Evolutionary conservation across 2,888 invertebrate species (phyloP).

Genomic region (Drosophila villosipedis): DNA sequence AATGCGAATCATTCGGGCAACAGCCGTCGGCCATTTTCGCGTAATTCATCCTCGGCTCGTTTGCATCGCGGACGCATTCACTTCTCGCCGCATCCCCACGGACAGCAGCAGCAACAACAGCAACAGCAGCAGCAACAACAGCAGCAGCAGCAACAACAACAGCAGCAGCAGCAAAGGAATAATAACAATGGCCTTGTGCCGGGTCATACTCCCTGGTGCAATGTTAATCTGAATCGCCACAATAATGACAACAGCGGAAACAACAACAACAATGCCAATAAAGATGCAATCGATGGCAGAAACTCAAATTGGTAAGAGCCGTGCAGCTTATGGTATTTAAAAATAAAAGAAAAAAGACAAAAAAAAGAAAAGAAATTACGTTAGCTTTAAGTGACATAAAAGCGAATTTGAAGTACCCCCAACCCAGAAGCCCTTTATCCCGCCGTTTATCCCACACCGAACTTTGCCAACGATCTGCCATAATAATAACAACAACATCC

Average conservation of each 20-base stretch:
- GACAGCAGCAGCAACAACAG: constrained; percentile 69
- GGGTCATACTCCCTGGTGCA: constrained; percentile 76
- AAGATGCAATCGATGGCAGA: constrained; percentile 70
- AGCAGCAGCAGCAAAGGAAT: constrained; percentile 30
- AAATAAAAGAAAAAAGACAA: constrained; percentile 15
- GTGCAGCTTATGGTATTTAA: constrained; percentile 62
- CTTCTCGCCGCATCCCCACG: constrained; percentile 83
- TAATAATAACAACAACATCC: constrained; percentile 61
- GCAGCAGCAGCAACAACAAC: constrained; percentile 43
- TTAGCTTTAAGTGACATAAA: constrained; percentile 78
- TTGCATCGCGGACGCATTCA: constrained; percentile 84
- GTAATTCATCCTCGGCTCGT: constrained; percentile 83
- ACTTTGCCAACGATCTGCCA: constrained; percentile 58
- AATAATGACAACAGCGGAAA: constrained; percentile 49
- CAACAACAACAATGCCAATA: constrained; percentile 53
- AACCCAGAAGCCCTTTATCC: constrained; percentile 27
- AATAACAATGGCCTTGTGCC: constrained; percentile 63
- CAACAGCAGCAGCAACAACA: constrained; percentile 54
- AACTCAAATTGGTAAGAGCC: constrained; percentile 84
- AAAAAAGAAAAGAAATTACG: constrained; percentile 51
- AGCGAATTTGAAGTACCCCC: constrained; percentile 74
- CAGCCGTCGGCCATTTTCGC: constrained; percentile 84
- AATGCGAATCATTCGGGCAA: constrained; percentile 83
- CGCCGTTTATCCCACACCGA: constrained; percentile 57
- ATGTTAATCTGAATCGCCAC: constrained; percentile 64